Base-by-base conservation (phyloP, 2,888 invertebrate species). In the Nemotelus pantherinus region DNA sequence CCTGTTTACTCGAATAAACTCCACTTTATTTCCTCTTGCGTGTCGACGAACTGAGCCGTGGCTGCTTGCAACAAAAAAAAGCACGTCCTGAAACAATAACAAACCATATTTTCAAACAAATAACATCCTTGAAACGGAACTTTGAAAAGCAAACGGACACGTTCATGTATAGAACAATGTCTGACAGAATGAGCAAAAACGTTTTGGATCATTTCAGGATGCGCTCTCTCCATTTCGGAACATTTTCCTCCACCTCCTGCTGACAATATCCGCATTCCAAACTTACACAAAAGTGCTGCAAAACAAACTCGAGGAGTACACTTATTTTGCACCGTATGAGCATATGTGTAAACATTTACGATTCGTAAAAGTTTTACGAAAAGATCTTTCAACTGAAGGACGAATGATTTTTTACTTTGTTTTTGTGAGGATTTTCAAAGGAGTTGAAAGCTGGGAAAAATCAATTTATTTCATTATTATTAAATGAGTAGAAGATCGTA, bases 61-160 rank as follows among this genome's bases (percentile, higher is more conserved):
- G 58, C 9, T 47, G 44, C 25, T 25, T 25, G 25, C 10, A 44
- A 65, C 65, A 65, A 6, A 63, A 63, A 63, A 25, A 63, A 63
- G 7, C 3, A 63, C 63, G 4, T 7, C 41, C 45, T 65, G n/a
- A 9, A 45, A 65, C 65, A 65, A 65, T 45, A 65, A 65, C 65
- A 65, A 65, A 65, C 65, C 44, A 65, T 65, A 65, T 65, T 65
- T 45, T 47, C 65, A 44, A 65, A 65, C 65, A 65, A 65, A 65
- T 65, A 47, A 3, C 65, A 65, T 65, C 45, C 65, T 65, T 45
- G 44, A 45, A 45, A 65, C 5, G 9, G 50, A 47, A 9, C 45
- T 65, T 65, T n/a, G 47, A 1, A 9, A 45, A 63, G 41, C 9
- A 9, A 5, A 50, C 50, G 9, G 5, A 50, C 50, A 50, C 50